Evolutionary conservation across 2,797 vertebrate species (phyloP).

Genomic region (Xenopus petersii): DNA sequence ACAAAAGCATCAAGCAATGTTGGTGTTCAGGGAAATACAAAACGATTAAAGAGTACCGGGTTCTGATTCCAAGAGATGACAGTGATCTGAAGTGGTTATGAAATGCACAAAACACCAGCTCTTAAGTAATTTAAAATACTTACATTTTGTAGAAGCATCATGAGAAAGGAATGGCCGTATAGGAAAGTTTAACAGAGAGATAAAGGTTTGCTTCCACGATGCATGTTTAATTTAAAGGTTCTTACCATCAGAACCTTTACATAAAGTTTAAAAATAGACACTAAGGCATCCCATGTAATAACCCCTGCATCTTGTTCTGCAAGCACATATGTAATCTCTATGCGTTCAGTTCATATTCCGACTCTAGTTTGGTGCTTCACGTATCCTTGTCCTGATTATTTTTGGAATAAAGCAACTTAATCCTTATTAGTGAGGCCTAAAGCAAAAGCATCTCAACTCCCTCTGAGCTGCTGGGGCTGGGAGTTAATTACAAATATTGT

Average conservation of each 20-base stretch:
- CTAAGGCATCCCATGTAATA: not conserved
- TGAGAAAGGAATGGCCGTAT: not conserved
- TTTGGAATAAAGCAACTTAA: conserved; percentile 38
- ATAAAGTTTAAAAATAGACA: not conserved
- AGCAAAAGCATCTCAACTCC: conserved; percentile 21
- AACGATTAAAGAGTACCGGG: too few species aligned
- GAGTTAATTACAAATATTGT: conserved; percentile 27
- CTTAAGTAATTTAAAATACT: conserved; percentile 4
- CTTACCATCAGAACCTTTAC: not conserved
- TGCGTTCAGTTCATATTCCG: conserved; percentile 8
- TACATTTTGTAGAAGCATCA: conserved; percentile 23
- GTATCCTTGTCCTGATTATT: conserved; percentile 38
- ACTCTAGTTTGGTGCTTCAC: not conserved
- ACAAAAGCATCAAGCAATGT: too few species aligned
- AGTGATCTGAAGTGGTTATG: too few species aligned
- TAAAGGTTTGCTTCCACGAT: not conserved
- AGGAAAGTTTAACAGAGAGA: not conserved
- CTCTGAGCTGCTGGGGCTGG: conserved; percentile 6
- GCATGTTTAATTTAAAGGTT: conserved; percentile 6
- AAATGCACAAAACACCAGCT: not conserved
- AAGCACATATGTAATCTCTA: conserved; percentile 1
- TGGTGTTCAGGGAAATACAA: too few species aligned
- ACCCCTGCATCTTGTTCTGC: not conserved
- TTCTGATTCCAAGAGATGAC: too few species aligned
- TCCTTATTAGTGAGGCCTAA: conserved; percentile 42